Conservation (phyloP, 2,888 invertebrate species). For the Phanerotoma sp. region DNA sequence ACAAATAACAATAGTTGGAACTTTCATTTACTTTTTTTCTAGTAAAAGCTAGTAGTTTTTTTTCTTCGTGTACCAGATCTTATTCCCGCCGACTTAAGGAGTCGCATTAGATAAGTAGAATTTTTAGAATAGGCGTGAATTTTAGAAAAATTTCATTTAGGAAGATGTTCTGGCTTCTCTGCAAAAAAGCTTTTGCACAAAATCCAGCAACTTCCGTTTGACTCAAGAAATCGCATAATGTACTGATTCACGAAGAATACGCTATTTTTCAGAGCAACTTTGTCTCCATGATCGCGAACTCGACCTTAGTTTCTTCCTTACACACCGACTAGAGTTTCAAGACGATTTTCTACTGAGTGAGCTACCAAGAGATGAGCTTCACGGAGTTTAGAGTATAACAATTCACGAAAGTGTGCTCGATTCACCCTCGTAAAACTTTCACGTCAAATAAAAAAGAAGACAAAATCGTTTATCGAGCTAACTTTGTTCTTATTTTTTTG, state of each 20-base stretch:
- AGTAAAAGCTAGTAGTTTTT: too few relatives aligned
- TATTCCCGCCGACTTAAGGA: too few relatives aligned
- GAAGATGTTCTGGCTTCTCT: conserved; percentile 10
- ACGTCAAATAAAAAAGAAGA: conserved; percentile 6
- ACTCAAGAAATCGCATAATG: conserved; percentile 11
- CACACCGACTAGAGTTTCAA: conserved; percentile 7
- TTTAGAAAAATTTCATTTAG: background rate
- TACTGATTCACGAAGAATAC: conserved; percentile 20
- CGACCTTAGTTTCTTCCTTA: background rate
- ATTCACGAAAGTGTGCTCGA: conserved; percentile 16
- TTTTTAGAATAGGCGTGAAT: conserved; percentile 9
- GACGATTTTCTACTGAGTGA: conserved; percentile 18
- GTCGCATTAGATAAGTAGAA: conserved; percentile 10
- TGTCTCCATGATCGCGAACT: conserved; percentile 14
- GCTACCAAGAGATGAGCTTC: background rate
- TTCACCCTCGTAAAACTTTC: conserved; percentile 13
- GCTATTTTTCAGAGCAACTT: conserved; percentile 9
- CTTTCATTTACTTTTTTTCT: too few relatives aligned
- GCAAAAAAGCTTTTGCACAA: conserved; percentile 13
- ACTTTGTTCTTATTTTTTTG: conserved; percentile 3
- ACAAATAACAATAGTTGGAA: too few relatives aligned
- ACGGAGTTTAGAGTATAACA: background rate
- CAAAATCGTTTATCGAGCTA: conserved; percentile 8
- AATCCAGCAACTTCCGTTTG: conserved; percentile 6
- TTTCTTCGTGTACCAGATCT: too few relatives aligned